A percentile compares a stretch with the other conserved stretches of the same genome.
Conservation (phyloP, 2,797 vertebrate genomes). For the Cuniculus paca region DNA sequence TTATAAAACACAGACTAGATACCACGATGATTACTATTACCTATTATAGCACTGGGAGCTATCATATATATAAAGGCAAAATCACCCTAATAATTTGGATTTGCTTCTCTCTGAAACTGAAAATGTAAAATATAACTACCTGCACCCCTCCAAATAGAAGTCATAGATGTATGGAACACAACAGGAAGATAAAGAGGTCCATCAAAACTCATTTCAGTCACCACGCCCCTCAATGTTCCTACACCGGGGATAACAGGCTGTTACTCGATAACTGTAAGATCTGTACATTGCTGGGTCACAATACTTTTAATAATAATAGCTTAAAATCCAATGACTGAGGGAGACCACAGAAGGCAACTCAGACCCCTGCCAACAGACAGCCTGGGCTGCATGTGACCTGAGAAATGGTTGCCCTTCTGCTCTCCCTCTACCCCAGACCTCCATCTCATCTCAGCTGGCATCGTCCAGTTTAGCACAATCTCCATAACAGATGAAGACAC, state of each 20-base stretch:
- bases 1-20: not conserved
- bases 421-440: not conserved
- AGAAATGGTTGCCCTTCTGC: not conserved
- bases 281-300: not conserved
- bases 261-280: not conserved
- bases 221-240: not conserved
- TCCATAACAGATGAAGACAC: not conserved
- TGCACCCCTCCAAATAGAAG: slow-evolving; percentile 3
- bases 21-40: not conserved
- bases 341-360: not conserved
- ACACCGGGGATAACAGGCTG: not conserved
- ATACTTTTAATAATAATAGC: slow-evolving; percentile 15
- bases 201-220: slow-evolving; percentile 29
- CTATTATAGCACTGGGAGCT: not conserved
- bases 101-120: slow-evolving; percentile 38
- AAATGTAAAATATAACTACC: not conserved
- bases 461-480: not conserved
- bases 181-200: not conserved
- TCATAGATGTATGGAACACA: not conserved
- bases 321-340: slow-evolving; percentile 43
- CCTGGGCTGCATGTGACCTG: not conserved
- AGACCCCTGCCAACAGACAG: not conserved
- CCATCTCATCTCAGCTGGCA: not conserved
- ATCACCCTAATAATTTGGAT: not conserved
- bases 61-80: not conserved